Evolutionary conservation across 2,888 invertebrate species (phyloP), one percentile per base, ranked within the genome.

Genomic region (Drosophila mettleri): DNA sequence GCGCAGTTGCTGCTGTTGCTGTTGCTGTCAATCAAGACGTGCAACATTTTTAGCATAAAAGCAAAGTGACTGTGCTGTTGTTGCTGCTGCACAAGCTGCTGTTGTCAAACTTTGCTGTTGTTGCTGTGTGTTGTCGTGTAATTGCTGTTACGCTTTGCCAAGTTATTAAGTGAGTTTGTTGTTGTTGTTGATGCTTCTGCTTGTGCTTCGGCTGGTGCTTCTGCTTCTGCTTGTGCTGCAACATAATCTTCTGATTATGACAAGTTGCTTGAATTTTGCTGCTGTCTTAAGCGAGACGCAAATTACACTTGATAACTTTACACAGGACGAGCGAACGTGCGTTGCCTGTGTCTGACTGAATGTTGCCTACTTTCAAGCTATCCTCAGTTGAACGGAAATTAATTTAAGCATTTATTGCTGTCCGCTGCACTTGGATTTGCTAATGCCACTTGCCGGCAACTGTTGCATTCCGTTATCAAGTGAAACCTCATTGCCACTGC

Each of bases 181-280:
- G 74, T 64, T 77, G 74, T 57, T 74, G 66, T 34, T 63, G 61
- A 9, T 46, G 38, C n/a, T 49, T 48, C 7, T 46, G 49, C 7
- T 67, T 59, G 55, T 60, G 53, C 14, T 49, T 43, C 36, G 20
- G 55, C 48, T 64, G 38, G 9, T 58, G 61, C 71, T 61, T 22
- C 8, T 43, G 22, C 24, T 16, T 20, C 6, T 27, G 43, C 43
- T 24, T 24, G 24, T 45, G 66, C 48, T 78, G 76, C 85, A 85
- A 82, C 74, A 78, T 85, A 84, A 81, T 84, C 79, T 70, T 70
- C 70, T 84, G 82, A 84, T 84, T 81, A 85, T 82, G 74, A 78
- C 74, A 70, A 74, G 78, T 80, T 68, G 59, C 66, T 58, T 49
- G 29, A 59, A 70, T 61, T 65, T 74, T 61, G 69, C 36, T 63